Evolutionary conservation across 2,797 vertebrate genomes (phyloP).

Genomic region (Crotalus adamanteus): DNA sequence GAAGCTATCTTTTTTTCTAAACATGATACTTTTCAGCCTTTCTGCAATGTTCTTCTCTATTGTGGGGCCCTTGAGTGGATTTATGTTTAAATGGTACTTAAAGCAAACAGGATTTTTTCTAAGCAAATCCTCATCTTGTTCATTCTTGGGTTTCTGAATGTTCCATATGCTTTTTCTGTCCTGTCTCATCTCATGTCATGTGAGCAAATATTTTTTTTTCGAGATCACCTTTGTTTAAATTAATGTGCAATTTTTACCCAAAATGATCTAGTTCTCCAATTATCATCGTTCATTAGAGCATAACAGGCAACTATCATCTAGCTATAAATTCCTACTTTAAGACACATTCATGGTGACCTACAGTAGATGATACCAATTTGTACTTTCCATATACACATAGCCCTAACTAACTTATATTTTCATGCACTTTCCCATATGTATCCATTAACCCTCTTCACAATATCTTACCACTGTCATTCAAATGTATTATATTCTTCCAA

Average conservation of each 20-base stretch:
- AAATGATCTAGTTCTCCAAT: background rate
- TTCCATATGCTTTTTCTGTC: background rate
- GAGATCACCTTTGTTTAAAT: background rate
- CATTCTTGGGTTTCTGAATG: background rate
- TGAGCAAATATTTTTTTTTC: background rate
- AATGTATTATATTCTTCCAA: background rate
- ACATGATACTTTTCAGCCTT: background rate
- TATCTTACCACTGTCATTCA: background rate
- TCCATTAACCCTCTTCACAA: background rate
- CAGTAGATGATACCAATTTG: background rate
- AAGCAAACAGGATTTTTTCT: background rate
- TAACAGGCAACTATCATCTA: background rate
- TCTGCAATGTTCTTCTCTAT: background rate
- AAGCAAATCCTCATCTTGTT: background rate
- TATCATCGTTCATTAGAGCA: background rate
- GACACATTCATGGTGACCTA: background rate
- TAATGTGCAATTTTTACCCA: background rate
- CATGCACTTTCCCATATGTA: background rate
- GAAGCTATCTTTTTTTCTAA: background rate
- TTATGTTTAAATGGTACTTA: background rate
- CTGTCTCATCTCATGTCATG: background rate
- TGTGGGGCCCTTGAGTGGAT: background rate
- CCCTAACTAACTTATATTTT: background rate
- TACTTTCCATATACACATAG: background rate
- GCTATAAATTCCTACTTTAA: background rate